Conservation (phyloP, 2,888 invertebrate species). For the Alloscopus bannaensis region DNA sequence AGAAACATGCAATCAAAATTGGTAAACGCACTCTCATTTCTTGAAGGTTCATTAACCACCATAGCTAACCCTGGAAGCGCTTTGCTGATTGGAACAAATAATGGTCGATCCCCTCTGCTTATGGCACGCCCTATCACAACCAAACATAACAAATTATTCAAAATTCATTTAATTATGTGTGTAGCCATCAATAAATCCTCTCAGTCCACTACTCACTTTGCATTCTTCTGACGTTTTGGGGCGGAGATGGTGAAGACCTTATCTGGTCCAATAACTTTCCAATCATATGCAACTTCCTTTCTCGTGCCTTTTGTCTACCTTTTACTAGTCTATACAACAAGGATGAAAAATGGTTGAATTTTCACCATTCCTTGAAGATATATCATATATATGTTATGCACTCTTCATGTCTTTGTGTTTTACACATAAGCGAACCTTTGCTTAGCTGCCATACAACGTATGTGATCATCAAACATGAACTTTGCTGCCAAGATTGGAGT, state of each 20-base stretch:
- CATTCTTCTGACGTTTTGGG: slow-evolving; percentile 68
- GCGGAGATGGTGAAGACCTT: slow-evolving; percentile 74
- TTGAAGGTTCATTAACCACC: slow-evolving; percentile 64
- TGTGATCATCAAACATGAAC: slow-evolving; percentile 99
- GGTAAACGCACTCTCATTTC: slow-evolving; percentile 52
- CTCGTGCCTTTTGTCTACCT: slow-evolving; percentile 94
- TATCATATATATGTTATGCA: too few relatives aligned
- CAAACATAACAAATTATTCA: slow-evolving; percentile 7
- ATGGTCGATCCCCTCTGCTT: slow-evolving; percentile 58
- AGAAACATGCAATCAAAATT: slow-evolving; percentile 19
- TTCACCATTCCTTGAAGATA: too few relatives aligned
- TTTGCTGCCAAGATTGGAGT: slow-evolving; percentile 90
- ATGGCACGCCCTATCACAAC: slow-evolving; percentile 45
- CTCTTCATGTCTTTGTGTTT: too few relatives aligned
- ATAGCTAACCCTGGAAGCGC: slow-evolving; percentile 70
- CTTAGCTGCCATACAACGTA: slow-evolving; percentile 99
- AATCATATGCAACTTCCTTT: slow-evolving; percentile 97
- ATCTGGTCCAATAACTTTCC: slow-evolving; percentile 90
- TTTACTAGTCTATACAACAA: slow-evolving; percentile 77
- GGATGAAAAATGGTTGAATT: too few relatives aligned
- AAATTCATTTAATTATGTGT: not conserved
- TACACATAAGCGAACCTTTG: slow-evolving; percentile 88
- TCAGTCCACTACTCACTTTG: slow-evolving; percentile 45
- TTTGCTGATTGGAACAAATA: slow-evolving; percentile 69
- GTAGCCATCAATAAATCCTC: not conserved